Percentiles rank a stretch among this genome's conserved stretches.
These are phyloP conservation scores for Willisornis vidua DNA, from an alignment of 2,113 vertebrate genomes.

Conservation along the genomic window DNA sequence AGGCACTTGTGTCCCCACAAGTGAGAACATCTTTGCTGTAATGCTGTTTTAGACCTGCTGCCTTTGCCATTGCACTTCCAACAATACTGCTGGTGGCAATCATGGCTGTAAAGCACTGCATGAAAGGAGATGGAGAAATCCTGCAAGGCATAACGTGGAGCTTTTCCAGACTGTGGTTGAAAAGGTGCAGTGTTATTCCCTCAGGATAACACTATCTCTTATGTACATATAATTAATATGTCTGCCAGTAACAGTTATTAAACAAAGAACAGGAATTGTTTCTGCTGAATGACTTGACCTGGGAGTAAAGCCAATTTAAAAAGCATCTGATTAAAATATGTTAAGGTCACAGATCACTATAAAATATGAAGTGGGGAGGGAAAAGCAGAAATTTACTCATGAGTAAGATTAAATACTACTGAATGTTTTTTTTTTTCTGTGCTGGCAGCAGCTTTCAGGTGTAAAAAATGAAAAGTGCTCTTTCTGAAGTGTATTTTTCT, in stretches of 20 bases:
- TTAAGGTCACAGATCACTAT: slow-evolving; percentile 57
- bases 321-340: slow-evolving; percentile 63
- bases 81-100: background rate
- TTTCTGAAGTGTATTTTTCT: background rate
- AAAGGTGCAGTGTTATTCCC: slow-evolving; percentile 50
- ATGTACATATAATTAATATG: slow-evolving; percentile 69
- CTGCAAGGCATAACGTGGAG: background rate
- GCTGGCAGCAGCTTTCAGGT: background rate
- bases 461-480: background rate
- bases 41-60: background rate
- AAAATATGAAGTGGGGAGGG: slow-evolving; percentile 68
- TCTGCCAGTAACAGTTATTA: slow-evolving; percentile 63
- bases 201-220: slow-evolving; percentile 37
- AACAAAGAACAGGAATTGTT: slow-evolving; percentile 60
- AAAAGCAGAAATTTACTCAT: slow-evolving; percentile 28
- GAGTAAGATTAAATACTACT: slow-evolving; percentile 8
- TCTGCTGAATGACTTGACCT: slow-evolving; percentile 59
- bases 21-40: background rate
- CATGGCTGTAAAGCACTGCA: background rate
- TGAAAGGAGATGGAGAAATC: background rate
- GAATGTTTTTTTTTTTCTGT: background rate
- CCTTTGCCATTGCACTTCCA: background rate
- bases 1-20: background rate
- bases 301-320: slow-evolving; percentile 63
- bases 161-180: background rate